Base-by-base conservation (phyloP, 2,797 vertebrate genomes). In the Botia kubotai region DNA sequence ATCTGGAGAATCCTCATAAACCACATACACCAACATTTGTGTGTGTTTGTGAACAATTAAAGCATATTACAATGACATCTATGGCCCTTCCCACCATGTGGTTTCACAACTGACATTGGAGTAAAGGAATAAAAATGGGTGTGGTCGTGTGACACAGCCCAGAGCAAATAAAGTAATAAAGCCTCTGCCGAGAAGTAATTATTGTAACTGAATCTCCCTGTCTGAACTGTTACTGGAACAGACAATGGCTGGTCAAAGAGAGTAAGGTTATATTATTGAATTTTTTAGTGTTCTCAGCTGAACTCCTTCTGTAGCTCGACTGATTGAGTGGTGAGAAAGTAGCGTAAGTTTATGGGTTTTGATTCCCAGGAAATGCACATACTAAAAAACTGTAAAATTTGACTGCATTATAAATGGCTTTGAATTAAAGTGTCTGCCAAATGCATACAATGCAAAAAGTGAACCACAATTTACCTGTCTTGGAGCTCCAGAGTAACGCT, bases 401-500 rank as follows among this genome's bases (percentile, higher is more conserved):
- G 36, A 11, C 43, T 10, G 7, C 43, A 46, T 46, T 46, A 11
- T 11, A 46, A 46, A 46, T 46, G 8, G 8, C 7, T 11, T 46
- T 10, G 7, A 10, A 11, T 46, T 11, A 39, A 53, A 53, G 16
- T 6, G 12, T 53, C 29, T 75, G 7, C 21, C 72, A n/a, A 23
- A 43, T 46, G 43, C 43, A 46, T 46, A 39, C 4, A 43, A 29
- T 6, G 17, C 2, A 58, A 4, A 50, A 50, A 62, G 19, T n/a
- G 36, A 21, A 8, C 19, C n/a, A 7, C 6, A 1, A 58, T 19
- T 57, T 7, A 58, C 55, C 55, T 86, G 88, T 81, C 90, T 72
- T 13, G 93, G 94, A n/a, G 93, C 92, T 83, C 95, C 95, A 62
- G 96, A 96, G 83, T 95, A 96, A 17, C 93, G 93, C 72, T 91